A percentile compares a stretch with the other conserved stretches of the same genome.
These are phyloP conservation scores for Diglossa cyanea DNA, from an alignment of 2,797 vertebrate species.

Conservation along the genomic window DNA sequence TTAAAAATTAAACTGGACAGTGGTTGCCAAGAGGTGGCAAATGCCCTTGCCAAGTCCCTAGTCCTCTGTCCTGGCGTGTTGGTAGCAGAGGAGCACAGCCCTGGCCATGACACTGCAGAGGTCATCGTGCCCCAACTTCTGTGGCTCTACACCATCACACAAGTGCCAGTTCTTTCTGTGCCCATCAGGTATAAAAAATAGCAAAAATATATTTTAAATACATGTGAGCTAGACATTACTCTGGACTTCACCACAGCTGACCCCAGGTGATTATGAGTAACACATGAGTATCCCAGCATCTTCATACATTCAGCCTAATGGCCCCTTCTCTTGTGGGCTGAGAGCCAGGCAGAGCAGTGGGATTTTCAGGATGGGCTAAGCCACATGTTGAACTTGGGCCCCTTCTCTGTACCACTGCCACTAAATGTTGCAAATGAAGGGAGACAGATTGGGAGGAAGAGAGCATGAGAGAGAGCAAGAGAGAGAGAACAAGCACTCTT, in stretches of 20 bases:
- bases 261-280: not conserved
- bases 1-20: constrained; percentile 46
- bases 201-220: not conserved
- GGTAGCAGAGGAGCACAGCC: not conserved
- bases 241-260: not conserved
- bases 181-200: not conserved
- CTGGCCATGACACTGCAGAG: not conserved
- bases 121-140: not conserved
- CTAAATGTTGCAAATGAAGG: not conserved
- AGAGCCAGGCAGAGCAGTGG: not conserved
- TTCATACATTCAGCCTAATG: fast-evolving
- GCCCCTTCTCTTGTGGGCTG: fast-evolving
- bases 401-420: not conserved
- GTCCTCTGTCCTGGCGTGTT: not conserved
- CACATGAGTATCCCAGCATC: not conserved
- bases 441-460: fast-evolving
- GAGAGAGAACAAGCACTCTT: not conserved
- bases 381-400: fast-evolving
- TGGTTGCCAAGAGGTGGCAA: not conserved
- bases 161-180: not conserved
- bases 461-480: not conserved
- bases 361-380: not conserved
- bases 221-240: not conserved
- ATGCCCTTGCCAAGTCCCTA: not conserved
- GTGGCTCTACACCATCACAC: fast-evolving